A percentile compares a stretch with the other conserved stretches of the same genome.
Evolutionary conservation across 2,113 vertebrate species (phyloP).

Genomic region (Elaphurus davidianus): DNA sequence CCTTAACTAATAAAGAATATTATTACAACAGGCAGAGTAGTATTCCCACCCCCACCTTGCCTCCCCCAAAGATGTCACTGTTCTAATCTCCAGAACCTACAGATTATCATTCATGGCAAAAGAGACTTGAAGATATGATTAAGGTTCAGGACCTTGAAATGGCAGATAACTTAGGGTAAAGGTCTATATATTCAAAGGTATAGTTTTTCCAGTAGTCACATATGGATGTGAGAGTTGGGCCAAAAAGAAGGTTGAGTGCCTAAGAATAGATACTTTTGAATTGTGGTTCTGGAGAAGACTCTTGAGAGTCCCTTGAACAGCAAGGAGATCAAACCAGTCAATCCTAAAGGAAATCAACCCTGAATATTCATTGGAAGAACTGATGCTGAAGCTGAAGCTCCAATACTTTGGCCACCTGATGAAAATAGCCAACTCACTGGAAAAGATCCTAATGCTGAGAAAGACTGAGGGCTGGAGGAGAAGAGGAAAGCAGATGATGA

Average conservation of each 20-base stretch:
- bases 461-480: not conserved
- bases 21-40: not conserved
- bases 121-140: not conserved
- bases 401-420: not conserved
- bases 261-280: not conserved
- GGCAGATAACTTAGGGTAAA: not conserved
- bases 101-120: not conserved
- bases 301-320: not conserved
- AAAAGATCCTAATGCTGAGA: not conserved
- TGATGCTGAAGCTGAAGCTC: not conserved
- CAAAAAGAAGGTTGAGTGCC: not conserved
- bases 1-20: not conserved
- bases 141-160: not conserved
- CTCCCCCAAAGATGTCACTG: not conserved
- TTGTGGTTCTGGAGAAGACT: not conserved
- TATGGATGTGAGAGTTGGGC: not conserved
- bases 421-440: not conserved
- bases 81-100: not conserved
- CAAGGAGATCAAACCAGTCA: not conserved
- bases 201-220: not conserved
- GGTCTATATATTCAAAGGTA: not conserved
- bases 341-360: not conserved
- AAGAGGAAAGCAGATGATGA: not conserved
- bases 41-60: not conserved
- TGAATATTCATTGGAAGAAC: not conserved